phyloP scores from a whole-genome alignment of 1,140 invertebrate species.

The Dreissena polymorpha region DNA sequence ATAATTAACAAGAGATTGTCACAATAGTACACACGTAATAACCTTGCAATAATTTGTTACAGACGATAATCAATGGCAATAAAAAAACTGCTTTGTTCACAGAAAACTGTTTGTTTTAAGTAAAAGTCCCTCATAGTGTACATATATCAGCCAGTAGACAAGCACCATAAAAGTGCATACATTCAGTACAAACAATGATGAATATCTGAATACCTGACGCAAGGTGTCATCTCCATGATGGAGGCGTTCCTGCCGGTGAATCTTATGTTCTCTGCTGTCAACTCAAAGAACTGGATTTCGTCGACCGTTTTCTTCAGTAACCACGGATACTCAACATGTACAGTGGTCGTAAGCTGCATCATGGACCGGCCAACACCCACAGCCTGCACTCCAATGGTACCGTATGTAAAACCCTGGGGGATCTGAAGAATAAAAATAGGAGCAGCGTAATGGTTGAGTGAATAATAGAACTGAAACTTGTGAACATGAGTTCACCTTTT shows the following conservation, averaged over 20 bases:
- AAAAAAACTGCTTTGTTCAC: too few species aligned
- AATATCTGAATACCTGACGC: conserved; percentile 70
- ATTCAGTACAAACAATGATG: background rate
- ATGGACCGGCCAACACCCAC: conserved; percentile 93
- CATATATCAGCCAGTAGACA: too few species aligned
- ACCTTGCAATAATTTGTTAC: too few species aligned
- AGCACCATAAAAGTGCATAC: too few species aligned
- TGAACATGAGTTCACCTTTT: too few species aligned
- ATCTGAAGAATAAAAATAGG: conserved; percentile 57
- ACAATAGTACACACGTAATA: too few species aligned
- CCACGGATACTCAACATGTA: conserved; percentile 93
- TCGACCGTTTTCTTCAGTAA: conserved; percentile 89
- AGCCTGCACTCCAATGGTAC: conserved; percentile 93
- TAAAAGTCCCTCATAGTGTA: too few species aligned
- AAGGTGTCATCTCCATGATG: conserved; percentile 84
- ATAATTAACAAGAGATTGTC: too few species aligned
- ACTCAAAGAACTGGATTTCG: conserved; percentile 81
- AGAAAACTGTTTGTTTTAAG: too few species aligned
- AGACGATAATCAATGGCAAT: too few species aligned
- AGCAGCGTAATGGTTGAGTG: too few species aligned
- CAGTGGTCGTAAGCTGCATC: conserved; percentile 92
- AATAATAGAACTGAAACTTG: too few species aligned
- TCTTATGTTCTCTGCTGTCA: conserved; percentile 87
- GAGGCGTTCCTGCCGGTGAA: conserved; percentile 96
- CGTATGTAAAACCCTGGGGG: conserved; percentile 88